Evolutionary conservation across 2,888 invertebrate genomes (phyloP).

Genomic region (Eulithis testata): DNA sequence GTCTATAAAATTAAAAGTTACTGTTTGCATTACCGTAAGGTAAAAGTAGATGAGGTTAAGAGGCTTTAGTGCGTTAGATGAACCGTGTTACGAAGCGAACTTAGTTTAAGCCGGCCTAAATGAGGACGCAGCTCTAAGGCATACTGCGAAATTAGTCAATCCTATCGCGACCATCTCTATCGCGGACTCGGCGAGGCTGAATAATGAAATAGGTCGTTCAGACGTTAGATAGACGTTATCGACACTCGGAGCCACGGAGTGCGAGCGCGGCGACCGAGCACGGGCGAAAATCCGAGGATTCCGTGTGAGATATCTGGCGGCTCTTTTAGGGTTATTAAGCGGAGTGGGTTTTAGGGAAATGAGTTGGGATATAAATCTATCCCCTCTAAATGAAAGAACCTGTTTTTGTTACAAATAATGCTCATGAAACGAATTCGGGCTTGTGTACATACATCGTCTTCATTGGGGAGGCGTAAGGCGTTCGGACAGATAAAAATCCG

Average conservation of each 20-base stretch:
- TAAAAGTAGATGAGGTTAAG: conserved; percentile 57
- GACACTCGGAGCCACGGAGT: conserved; percentile 61
- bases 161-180: conserved; percentile 74
- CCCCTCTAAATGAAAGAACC: conserved; percentile 63
- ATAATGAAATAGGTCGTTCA: conserved; percentile 82
- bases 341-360: conserved; percentile 82
- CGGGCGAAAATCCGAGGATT: conserved; percentile 77
- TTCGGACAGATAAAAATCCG: conserved; percentile 61
- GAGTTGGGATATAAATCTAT: conserved; percentile 73
- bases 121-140: conserved; percentile 71
- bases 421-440: conserved; percentile 71
- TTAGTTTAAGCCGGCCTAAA: conserved; percentile 71
- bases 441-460: conserved; percentile 76
- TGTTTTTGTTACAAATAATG: conserved; percentile 66
- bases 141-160: conserved; percentile 80
- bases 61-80: conserved; percentile 53
- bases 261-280: conserved; percentile 60
- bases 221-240: conserved; percentile 68
- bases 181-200: conserved; percentile 69
- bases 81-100: conserved; percentile 65
- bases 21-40: conserved; percentile 59
- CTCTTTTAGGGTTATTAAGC: conserved; percentile 81
- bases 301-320: conserved; percentile 76
- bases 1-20: conserved; percentile 61
- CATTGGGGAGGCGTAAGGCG: conserved; percentile 59